Conservation (phyloP, 2,113 vertebrate genomes). For the Origma solitaria region DNA sequence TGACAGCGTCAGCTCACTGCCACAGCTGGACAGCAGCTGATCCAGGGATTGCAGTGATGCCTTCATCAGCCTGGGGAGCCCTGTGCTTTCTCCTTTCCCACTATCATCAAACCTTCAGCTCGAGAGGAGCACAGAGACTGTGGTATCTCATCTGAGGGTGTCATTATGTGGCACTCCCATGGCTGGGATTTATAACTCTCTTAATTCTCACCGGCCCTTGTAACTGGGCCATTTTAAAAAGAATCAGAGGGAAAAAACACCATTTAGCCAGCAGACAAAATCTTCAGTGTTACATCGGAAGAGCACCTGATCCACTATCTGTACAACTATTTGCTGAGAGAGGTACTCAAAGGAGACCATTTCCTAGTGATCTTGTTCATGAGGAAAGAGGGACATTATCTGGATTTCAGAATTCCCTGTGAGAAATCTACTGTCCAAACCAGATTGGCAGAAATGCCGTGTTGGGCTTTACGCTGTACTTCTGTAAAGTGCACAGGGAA, state of each 20-base stretch:
- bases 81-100: neutral
- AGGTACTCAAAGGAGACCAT: neutral
- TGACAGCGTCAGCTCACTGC: neutral
- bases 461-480: neutral
- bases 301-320: neutral
- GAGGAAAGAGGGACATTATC: neutral
- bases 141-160: neutral
- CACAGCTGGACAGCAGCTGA: neutral
- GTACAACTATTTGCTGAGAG: neutral
- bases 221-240: neutral
- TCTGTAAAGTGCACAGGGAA: neutral
- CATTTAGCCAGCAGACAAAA: neutral
- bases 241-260: neutral
- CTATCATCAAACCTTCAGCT: neutral
- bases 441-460: neutral
- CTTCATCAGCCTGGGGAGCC: neutral
- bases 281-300: neutral
- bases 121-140: neutral
- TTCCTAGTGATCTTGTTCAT: neutral
- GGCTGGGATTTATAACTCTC: neutral
- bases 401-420: neutral
- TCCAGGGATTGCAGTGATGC: neutral
- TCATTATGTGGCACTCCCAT: neutral
- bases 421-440: neutral
- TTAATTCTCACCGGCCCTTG: neutral